These are phyloP conservation scores for Notodonta dromedarius DNA, from an alignment of 2,888 invertebrate genomes.

Conservation along the genomic window DNA sequence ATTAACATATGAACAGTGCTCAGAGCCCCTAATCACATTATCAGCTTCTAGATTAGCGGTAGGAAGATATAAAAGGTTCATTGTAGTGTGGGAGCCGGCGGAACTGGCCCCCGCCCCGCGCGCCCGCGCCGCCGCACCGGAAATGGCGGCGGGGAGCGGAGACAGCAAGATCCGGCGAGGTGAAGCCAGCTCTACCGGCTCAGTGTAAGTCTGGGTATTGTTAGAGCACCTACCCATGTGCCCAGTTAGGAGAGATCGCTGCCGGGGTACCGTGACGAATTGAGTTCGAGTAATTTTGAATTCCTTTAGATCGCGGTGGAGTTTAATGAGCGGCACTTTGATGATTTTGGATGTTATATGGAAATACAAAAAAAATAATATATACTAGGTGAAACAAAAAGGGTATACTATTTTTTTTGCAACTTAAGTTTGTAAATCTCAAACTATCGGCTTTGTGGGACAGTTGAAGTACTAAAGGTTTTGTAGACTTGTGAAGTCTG, in stretches of 20 bases:
- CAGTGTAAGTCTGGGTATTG: slow-evolving; percentile 40
- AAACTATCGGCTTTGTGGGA: too few species aligned
- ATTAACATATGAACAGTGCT: slow-evolving; percentile 38
- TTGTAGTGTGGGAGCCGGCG: slow-evolving; percentile 64
- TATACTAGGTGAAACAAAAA: too few species aligned
- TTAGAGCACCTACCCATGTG: slow-evolving; percentile 34
- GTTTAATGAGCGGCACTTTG: background rate
- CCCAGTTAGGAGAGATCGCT: slow-evolving; percentile 25
- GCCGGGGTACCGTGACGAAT: slow-evolving; percentile 13
- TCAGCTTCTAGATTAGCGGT: slow-evolving; percentile 73
- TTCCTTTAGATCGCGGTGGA: background rate
- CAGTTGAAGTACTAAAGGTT: too few species aligned
- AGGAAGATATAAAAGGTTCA: slow-evolving; percentile 74
- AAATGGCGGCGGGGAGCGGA: slow-evolving; percentile 77
- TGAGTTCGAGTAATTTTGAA: slow-evolving; percentile 4
- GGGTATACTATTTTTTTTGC: too few species aligned
- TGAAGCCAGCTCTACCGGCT: slow-evolving; percentile 55
- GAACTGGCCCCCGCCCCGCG: slow-evolving; percentile 34
- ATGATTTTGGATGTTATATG: too few species aligned
- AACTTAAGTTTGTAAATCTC: too few species aligned
- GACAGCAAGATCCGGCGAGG: slow-evolving; percentile 77
- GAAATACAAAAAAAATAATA: too few species aligned
- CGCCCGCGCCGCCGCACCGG: slow-evolving; percentile 49
- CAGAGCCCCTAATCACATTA: slow-evolving; percentile 68
- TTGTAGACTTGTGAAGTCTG: too few species aligned